Conservation (phyloP, 2,797 vertebrate genomes). For the Pipistrellus pipistrellus region DNA sequence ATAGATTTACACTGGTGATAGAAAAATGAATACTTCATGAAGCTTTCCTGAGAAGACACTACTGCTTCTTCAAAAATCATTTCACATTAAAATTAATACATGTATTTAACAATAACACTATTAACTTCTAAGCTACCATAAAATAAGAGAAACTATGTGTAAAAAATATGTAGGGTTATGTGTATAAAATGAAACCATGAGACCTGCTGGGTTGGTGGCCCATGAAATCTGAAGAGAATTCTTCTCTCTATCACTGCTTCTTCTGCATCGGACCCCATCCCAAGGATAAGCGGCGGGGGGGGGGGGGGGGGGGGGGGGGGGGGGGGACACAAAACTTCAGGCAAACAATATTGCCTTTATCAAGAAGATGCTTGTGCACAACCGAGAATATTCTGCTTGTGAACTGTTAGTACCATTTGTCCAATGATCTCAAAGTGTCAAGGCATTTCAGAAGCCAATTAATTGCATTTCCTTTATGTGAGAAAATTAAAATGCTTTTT, state of each 20-base stretch:
- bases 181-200: slow-evolving; percentile 41
- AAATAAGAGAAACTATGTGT: slow-evolving; percentile 73
- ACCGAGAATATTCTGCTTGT: neutral
- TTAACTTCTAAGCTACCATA: slow-evolving; percentile 78
- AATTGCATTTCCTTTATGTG: slow-evolving; percentile 48
- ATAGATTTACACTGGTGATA: slow-evolving; percentile 76
- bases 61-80: slow-evolving; percentile 69
- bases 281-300: neutral
- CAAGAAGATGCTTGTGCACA: neutral
- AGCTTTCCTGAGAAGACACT: slow-evolving; percentile 71
- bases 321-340: neutral
- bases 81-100: slow-evolving; percentile 84
- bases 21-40: slow-evolving; percentile 84
- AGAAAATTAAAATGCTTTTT: slow-evolving; percentile 69
- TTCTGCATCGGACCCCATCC: slow-evolving; percentile 14
- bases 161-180: slow-evolving; percentile 64
- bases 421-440: slow-evolving; percentile 54
- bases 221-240: slow-evolving; percentile 15
- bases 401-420: slow-evolving; percentile 3
- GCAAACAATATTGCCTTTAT: neutral
- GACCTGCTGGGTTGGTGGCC: neutral
- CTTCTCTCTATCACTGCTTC: neutral
- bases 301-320: too few relatives aligned
- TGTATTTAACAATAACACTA: slow-evolving; percentile 81
- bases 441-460: slow-evolving; percentile 66